Conservation (phyloP, 2,797 vertebrate species). For the Gallinago stenura region DNA sequence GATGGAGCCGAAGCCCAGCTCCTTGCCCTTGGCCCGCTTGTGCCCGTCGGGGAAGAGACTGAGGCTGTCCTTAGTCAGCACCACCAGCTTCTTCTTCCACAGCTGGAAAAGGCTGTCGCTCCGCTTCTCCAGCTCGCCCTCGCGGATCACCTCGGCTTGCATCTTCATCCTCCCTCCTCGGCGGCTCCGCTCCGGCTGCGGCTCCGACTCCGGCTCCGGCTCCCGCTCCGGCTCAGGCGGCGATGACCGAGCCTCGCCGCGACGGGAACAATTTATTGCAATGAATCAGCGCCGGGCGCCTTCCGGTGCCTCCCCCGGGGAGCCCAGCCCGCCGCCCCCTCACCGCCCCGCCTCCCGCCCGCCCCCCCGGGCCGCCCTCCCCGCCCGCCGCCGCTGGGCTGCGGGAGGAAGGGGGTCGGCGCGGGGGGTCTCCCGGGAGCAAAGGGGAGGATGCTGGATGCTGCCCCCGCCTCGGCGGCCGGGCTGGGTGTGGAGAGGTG, state of each 20-base stretch:
- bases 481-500: neutral
- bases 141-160: slow-evolving; percentile 85
- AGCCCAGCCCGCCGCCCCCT: neutral
- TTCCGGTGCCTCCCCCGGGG: slow-evolving; percentile 50
- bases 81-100: slow-evolving; percentile 95
- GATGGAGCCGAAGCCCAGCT: slow-evolving; percentile 92
- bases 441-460: accelerated
- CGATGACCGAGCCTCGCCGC: neutral
- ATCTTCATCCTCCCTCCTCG: slow-evolving; percentile 36
- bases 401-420: neutral
- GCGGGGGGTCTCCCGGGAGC: neutral
- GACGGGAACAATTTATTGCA: slow-evolving; percentile 56
- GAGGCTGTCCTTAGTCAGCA: slow-evolving; percentile 93
- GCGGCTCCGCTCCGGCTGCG: neutral
- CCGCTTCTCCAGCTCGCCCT: slow-evolving; percentile 97
- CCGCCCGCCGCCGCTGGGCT: neutral
- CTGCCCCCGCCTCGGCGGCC: neutral
- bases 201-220: no score
- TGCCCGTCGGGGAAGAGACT: slow-evolving; percentile 89
- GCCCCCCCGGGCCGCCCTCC: neutral
- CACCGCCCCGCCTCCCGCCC: neutral
- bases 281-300: slow-evolving; percentile 55
- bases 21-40: slow-evolving; percentile 88
- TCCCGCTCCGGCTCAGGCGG: neutral
- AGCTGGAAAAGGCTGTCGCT: slow-evolving; percentile 96